Evolutionary conservation across 2,888 invertebrate species (phyloP).

Genomic region (Xanthorhoe designata): DNA sequence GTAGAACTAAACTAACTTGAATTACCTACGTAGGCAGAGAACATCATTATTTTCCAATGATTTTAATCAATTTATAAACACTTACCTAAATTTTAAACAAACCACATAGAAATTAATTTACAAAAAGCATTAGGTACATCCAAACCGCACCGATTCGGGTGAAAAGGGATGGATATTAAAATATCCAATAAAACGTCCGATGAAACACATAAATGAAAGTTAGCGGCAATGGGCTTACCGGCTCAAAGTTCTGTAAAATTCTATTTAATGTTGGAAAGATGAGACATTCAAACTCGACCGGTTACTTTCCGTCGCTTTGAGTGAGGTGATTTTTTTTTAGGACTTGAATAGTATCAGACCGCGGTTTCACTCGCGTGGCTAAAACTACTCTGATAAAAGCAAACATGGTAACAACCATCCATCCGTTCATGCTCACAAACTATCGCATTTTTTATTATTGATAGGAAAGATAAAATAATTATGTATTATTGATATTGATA

Average conservation of each 20-base stretch:
- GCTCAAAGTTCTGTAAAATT: conserved; percentile 55
- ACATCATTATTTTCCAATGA: too few species aligned
- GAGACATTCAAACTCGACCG: conserved; percentile 43
- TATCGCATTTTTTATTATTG: too few species aligned
- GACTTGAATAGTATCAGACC: neutral
- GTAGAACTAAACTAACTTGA: too few species aligned
- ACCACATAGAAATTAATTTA: conserved; percentile 5
- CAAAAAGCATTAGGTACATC: conserved; percentile 8
- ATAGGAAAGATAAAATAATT: too few species aligned
- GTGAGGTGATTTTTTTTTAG: neutral
- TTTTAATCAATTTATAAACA: neutral
- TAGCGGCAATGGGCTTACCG: conserved; percentile 48
- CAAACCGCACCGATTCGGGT: conserved; percentile 1
- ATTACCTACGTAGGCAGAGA: too few species aligned
- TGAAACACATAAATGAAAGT: conserved; percentile 47
- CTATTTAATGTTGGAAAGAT: conserved; percentile 62
- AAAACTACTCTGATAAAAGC: too few species aligned
- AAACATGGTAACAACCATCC: too few species aligned
- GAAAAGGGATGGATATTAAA: conserved; percentile 13
- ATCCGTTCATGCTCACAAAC: too few species aligned
- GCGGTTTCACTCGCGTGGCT: too few species aligned
- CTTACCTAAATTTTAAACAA: neutral
- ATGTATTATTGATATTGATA: too few species aligned
- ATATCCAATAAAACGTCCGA: conserved; percentile 34
- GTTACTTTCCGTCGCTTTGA: conserved; percentile 18